Evolutionary conservation across 2,888 invertebrate species (phyloP), one percentile per base, ranked within the genome.

Genomic region (Tolmerus cingulatus): DNA sequence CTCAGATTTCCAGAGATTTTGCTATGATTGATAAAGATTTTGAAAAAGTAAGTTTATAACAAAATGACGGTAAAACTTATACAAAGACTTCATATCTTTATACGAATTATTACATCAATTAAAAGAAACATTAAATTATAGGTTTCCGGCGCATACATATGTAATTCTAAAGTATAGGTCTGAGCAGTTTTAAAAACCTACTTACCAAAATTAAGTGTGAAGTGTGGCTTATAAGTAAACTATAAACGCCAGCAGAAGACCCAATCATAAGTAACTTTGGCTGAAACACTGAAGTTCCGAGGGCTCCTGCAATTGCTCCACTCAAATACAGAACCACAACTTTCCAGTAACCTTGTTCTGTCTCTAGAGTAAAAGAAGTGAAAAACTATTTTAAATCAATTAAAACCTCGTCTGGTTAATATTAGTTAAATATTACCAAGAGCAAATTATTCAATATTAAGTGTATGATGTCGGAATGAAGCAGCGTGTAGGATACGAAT

Each of bases 211-310:
- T 93, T 89, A 97, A 95, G 93, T 98, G 97, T 82, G 98, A 95
- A 87, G 98, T 93, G 92, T 98, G 97, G 88, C 98, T 97, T 84
- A 97, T 96, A 88, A 98, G 94, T 89, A 98, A 93, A 34, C 97
- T 96, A 92, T 98, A 98, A 87, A 98, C 97, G 8, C 98, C 98
- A 1, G 97, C 98, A 0, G 97, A 97, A 55, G 98, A 97, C 27
- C 98, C 98, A 79, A 97, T 96, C 89, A 98, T 94, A 90, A 95
- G 95, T 88, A 96, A 95, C 88, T 93, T 93, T 37, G 96, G 96
- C 91, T 96, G 96, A 90, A 96, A 93, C 87, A 95, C 95, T 37
- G 95, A 95, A 1, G 96, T 96, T 76, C 96, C 96, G 88, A 97
- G 93, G 46, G 97, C 95, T 89, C 96, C 96, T 82, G 95, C 95